Base-by-base conservation (phyloP, 2,113 vertebrate genomes). In the Hypomesus transpacificus region DNA sequence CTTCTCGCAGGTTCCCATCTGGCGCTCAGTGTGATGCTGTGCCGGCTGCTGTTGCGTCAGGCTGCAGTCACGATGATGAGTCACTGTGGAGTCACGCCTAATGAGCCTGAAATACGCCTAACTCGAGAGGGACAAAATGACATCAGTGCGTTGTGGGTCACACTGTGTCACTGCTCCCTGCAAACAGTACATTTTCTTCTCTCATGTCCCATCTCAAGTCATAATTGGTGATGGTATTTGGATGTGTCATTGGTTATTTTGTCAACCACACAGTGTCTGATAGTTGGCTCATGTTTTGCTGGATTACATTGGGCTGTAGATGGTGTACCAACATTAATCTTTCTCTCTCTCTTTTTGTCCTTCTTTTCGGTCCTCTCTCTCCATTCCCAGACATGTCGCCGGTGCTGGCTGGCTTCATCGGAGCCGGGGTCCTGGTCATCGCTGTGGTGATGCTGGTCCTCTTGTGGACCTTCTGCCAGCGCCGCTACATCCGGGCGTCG, bases 401-500 rank as follows among this genome's bases (percentile, higher is more conserved):
- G 0, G 93, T 98, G 28, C 91, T 96, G 79, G 95, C 96, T 0
- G 97, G 96, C 59, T 96, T 99, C 77, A 92, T 98, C 0, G 97
- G 96, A 1, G 96, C 96, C 1, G 96, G 95, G 0, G 92, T 98
- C 18, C 87, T 99, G 71, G 95, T 98, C 71, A 84, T 96, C 20
- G 92, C 94, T 0, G 92, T 97, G 81, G 93, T 95, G 0, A 88
- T 94, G 58, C 91, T 95, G 13, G 91, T 98, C 28, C 94, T 98
- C 83, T 90, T 98, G 68, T 99, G 96, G 97, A 94, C 93, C 0
- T 97, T 95, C 90, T 99, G 96, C 87, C 95, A 95, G 82, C 95
- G 94, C 14, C 95, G 95, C 4, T 91, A 93, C 61, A 91, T 94
- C 1, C 94, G 93, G 75, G 85, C 92, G 75, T 84, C 92, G 14